Conservation (phyloP, 2,113 vertebrate genomes). For the human region GRCh38 chr11:109985001-109985500, state of each 20-base stretch:
- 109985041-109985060: constrained; percentile 62
- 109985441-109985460: neutral
- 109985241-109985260: constrained; percentile 92
- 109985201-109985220: neutral
- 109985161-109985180: neutral
- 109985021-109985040: neutral
- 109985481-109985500: neutral
- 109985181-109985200: neutral
- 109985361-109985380: neutral
- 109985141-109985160: neutral
- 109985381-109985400: neutral
- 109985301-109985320: constrained; percentile 89
- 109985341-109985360: neutral
- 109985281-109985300: constrained; percentile 87
- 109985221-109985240: neutral
- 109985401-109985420: neutral
- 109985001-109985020: neutral
- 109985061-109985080: constrained; percentile 50
- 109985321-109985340: constrained; percentile 87
- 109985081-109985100: constrained; percentile 54
- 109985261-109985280: constrained; percentile 91
- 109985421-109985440: neutral
- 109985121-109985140: neutral
- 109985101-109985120: constrained; percentile 38
- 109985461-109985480: neutral